phyloP scores from a whole-genome alignment of 2,888 invertebrate genomes.

The Amaurobius ferox region DNA sequence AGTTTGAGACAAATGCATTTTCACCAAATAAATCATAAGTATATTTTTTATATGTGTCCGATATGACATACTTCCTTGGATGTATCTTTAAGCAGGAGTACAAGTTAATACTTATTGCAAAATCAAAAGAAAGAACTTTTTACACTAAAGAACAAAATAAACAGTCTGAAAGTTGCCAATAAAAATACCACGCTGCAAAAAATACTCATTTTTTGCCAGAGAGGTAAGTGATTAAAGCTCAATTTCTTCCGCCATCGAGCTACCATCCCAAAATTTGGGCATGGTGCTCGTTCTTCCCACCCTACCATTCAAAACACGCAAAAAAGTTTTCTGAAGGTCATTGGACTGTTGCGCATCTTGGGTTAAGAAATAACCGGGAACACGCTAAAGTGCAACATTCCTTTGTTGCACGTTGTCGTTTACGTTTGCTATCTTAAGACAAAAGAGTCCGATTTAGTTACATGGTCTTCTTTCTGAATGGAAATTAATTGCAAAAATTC shows the following conservation, averaged over 20 bases:
- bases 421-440: constrained; percentile 18
- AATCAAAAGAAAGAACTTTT: not conserved
- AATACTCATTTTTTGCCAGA: not conserved
- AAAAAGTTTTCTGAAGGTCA: constrained; percentile 1
- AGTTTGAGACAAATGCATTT: no score
- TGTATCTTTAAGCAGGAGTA: no score
- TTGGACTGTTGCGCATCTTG: not conserved
- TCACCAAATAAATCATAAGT: no score
- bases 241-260: constrained; percentile 1
- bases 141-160: not conserved
- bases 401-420: constrained; percentile 28
- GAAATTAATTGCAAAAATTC: constrained; percentile 52
- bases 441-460: not conserved
- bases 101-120: no score
- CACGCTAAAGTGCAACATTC: constrained; percentile 59
- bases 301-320: not conserved
- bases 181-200: not conserved
- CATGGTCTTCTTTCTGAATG: not conserved
- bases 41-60: no score
- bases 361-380: not conserved
- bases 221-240: not conserved
- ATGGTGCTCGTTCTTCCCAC: not conserved
- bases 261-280: not conserved
- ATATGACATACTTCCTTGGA: no score
- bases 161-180: not conserved